Conservation (phyloP, 2,797 vertebrate species). For the Tachyglossus aculeatus region DNA sequence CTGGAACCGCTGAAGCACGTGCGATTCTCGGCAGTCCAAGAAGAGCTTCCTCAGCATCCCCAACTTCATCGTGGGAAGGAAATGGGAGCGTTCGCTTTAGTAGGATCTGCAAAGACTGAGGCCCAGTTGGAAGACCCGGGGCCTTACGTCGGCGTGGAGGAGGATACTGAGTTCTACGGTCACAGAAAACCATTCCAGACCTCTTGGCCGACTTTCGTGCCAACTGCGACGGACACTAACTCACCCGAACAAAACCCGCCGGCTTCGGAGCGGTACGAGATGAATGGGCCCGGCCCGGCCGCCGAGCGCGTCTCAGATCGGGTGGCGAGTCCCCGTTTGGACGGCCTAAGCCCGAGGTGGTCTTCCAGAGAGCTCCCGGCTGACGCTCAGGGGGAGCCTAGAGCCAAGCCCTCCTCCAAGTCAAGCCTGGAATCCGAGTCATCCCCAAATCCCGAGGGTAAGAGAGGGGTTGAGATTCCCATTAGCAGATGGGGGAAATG, state of each 20-base stretch:
- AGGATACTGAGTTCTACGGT: conserved; percentile 3
- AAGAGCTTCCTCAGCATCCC: conserved; percentile 44
- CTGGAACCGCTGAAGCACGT: conserved; percentile 84
- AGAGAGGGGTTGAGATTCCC: too few relatives aligned
- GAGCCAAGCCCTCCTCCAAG: conserved; percentile 40
- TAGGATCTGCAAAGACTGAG: conserved; percentile 65
- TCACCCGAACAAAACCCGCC: neutral
- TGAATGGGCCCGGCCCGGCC: neutral
- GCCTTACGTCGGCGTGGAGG: conserved; percentile 10
- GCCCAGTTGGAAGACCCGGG: conserved; percentile 22
- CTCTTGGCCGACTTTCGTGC: conserved; percentile 29
- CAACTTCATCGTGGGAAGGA: conserved; percentile 59
- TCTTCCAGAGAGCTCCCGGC: conserved; percentile 26
- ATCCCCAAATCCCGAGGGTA: conserved; percentile 71
- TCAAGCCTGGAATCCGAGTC: conserved; percentile 45
- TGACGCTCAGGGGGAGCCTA: neutral
- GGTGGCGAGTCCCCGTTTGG: conserved; percentile 19
- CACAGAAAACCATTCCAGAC: conserved; percentile 13
- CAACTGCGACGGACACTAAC: neutral
- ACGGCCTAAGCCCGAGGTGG: conserved; percentile 32
- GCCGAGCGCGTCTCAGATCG: conserved; percentile 1
- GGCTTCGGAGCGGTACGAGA: neutral
- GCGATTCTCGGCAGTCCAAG: conserved; percentile 75
- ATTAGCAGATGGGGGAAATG: too few relatives aligned
- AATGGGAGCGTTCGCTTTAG: conserved; percentile 71